phyloP scores from a whole-genome alignment of 2,888 invertebrate species.

The Drosophila setosimentum region DNA sequence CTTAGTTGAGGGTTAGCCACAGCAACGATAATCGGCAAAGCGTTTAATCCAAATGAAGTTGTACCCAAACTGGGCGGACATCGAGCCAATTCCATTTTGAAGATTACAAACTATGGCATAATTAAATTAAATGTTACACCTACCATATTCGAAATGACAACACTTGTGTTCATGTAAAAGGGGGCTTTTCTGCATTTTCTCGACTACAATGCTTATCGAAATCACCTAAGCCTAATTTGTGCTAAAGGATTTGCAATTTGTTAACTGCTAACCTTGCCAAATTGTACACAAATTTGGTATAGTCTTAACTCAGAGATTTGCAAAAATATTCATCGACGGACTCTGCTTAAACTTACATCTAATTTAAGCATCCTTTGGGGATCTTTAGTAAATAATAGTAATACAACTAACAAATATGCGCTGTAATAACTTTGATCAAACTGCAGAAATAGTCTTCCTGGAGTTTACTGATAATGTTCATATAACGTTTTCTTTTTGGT shows the following conservation, averaged over 20 bases:
- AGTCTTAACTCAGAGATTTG: not conserved
- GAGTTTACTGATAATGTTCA: not conserved
- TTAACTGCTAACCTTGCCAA: not conserved
- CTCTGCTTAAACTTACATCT: not conserved
- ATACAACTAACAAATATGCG: not conserved
- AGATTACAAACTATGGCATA: constrained; percentile 40
- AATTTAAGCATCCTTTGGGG: not conserved
- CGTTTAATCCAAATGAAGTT: constrained; percentile 65
- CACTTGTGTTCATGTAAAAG: not conserved
- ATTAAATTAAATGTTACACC: constrained; percentile 69
- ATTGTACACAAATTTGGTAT: not conserved
- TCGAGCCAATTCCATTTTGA: constrained; percentile 4
- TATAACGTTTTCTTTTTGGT: not conserved
- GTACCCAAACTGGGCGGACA: not conserved
- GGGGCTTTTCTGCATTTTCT: not conserved
- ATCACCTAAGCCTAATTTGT: not conserved
- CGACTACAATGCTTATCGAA: not conserved
- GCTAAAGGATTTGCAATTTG: not conserved
- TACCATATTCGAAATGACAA: constrained; percentile 6
- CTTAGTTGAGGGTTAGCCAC: constrained; percentile 53
- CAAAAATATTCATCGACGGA: not conserved
- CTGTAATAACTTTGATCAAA: not conserved
- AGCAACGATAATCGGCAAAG: constrained; percentile 59
- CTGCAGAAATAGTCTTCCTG: not conserved
- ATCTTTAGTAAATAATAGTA: not conserved